Evolutionary conservation across 2,113 vertebrate genomes (phyloP).

Genomic region (cat (Felis catus)): F.catus_Fca126_mat1.0 CM031420.1:41650501-41651000

Average conservation of each 20-base stretch:
- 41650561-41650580: conserved; percentile 34
- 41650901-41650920: not conserved
- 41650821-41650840: not conserved
- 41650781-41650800: conserved; percentile 68
- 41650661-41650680: conserved; percentile 61
- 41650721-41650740: conserved; percentile 66
- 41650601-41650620: conserved; percentile 43
- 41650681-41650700: conserved; percentile 44
- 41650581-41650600: conserved; percentile 44
- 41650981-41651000: not conserved
- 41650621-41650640: not conserved
- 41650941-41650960: not conserved
- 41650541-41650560: not conserved
- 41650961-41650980: not conserved
- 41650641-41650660: not conserved
- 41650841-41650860: not conserved
- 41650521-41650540: conserved; percentile 17
- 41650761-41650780: conserved; percentile 59
- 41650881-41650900: not conserved
- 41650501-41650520: not conserved
- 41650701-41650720: conserved; percentile 26
- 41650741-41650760: conserved; percentile 61
- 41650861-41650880: not conserved
- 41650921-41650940: not conserved
- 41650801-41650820: conserved; percentile 50